These are phyloP conservation scores for Mixornis gularis DNA, from an alignment of 2,113 vertebrate species.

Conservation along the genomic window DNA sequence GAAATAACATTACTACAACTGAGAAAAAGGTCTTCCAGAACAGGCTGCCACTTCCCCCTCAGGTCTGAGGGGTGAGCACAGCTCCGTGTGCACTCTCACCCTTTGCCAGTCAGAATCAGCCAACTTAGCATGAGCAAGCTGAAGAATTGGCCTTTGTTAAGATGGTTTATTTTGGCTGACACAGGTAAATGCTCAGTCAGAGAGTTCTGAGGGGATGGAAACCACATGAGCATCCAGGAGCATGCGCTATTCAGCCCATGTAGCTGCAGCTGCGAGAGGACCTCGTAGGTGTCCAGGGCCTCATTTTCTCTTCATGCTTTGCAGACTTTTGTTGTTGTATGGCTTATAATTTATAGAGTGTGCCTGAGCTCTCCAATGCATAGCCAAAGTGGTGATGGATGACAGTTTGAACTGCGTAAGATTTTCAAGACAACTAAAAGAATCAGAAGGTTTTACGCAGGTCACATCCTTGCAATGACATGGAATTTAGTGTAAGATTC, in stretches of 20 bases:
- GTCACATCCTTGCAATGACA: not conserved
- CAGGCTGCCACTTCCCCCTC: not conserved
- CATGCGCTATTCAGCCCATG: rapidly evolving
- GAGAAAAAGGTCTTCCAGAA: not conserved
- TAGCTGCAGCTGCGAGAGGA: not conserved
- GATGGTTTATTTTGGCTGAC: not conserved
- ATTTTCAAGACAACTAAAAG: not conserved
- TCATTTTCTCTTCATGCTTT: not conserved
- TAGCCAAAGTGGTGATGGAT: not conserved
- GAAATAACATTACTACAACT: not conserved
- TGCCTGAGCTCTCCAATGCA: not conserved
- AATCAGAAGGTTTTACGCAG: not conserved
- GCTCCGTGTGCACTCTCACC: not conserved
- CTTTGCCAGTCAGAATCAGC: not conserved
- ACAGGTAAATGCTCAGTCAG: not conserved
- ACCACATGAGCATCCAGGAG: not conserved
- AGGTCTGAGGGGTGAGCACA: not conserved
- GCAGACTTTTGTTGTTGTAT: not conserved
- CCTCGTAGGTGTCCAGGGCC: not conserved
- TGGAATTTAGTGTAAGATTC: not conserved
- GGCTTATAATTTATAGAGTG: not conserved
- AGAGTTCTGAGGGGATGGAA: not conserved
- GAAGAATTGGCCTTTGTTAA: not conserved
- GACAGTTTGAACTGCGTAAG: not conserved
- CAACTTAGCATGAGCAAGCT: not conserved